Evolutionary conservation across 1,140 invertebrate species (phyloP).

Genomic region (Leptoteleia sp.): DNA sequence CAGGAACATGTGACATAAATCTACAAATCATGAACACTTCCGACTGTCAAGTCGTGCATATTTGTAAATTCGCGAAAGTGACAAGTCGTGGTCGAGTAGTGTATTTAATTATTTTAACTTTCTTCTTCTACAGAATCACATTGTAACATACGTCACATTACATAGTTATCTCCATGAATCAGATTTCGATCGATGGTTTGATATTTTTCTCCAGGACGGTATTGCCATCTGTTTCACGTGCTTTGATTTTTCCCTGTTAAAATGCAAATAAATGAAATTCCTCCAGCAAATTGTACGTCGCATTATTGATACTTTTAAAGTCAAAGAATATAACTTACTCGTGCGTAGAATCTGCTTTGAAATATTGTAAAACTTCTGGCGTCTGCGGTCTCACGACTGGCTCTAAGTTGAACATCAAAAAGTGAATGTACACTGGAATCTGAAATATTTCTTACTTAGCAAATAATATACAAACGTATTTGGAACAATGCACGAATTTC

Average conservation of each 20-base stretch:
- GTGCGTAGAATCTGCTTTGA: constrained; percentile 38
- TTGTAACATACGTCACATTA: no score
- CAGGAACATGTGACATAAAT: no score
- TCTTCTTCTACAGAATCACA: no score
- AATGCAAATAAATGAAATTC: constrained; percentile 1
- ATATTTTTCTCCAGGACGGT: not conserved
- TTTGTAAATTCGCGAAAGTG: no score
- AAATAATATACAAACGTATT: not conserved
- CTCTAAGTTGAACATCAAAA: constrained; percentile 68
- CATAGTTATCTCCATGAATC: not conserved
- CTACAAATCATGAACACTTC: no score
- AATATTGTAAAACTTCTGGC: constrained; percentile 57
- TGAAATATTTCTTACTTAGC: constrained; percentile 33
- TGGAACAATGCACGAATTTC: no score
- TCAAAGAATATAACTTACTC: constrained; percentile 3
- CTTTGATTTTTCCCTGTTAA: constrained; percentile 17
- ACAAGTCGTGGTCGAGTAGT: no score
- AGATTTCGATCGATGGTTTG: not conserved
- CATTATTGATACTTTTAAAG: not conserved
- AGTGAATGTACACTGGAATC: constrained; percentile 73
- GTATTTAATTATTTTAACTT: no score
- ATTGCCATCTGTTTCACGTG: not conserved
- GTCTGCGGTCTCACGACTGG: constrained; percentile 64
- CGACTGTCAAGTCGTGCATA: no score
- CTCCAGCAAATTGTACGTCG: no score